Evolutionary conservation across 2,888 invertebrate species (phyloP).

Genomic region (Hypselothyrea guttata): DNA sequence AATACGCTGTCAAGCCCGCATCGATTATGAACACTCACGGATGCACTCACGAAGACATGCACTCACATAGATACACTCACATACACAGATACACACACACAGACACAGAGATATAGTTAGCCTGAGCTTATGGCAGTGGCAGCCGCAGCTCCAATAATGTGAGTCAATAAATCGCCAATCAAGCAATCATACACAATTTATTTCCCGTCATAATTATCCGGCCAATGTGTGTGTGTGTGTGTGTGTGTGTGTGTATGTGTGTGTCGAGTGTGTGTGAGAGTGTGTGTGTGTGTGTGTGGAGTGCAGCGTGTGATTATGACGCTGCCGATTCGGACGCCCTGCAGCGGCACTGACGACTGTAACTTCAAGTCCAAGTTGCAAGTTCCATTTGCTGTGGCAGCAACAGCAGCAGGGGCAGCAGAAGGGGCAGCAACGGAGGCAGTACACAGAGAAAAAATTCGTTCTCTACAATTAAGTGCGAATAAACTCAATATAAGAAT

Average conservation of each 20-base stretch:
- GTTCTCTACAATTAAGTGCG: no score
- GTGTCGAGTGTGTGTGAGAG: no score
- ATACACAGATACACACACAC: constrained; percentile 24
- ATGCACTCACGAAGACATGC: constrained; percentile 48
- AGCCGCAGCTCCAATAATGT: constrained; percentile 70
- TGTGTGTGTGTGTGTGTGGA: constrained; percentile 8
- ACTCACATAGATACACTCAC: constrained; percentile 10
- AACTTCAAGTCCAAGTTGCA: constrained; percentile 27
- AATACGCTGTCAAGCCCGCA: constrained; percentile 76
- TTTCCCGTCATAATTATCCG: constrained; percentile 81
- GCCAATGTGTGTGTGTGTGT: constrained; percentile 18
- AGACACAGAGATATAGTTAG: neutral
- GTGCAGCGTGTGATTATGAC: constrained; percentile 74
- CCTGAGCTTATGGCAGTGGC: constrained; percentile 24
- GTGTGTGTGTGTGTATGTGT: constrained; percentile 5
- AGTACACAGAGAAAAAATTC: constrained; percentile 34
- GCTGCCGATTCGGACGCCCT: constrained; percentile 72
- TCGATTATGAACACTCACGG: constrained; percentile 79
- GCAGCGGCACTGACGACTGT: constrained; percentile 58
- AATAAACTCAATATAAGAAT: no score
- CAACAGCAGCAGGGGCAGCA: neutral
- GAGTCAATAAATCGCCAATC: constrained; percentile 81
- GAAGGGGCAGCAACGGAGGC: constrained; percentile 15
- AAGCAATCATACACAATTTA: constrained; percentile 81
- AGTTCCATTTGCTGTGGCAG: constrained; percentile 43